phyloP scores from a whole-genome alignment of 2,888 invertebrate genomes.

The Eristalis pertinax region DNA sequence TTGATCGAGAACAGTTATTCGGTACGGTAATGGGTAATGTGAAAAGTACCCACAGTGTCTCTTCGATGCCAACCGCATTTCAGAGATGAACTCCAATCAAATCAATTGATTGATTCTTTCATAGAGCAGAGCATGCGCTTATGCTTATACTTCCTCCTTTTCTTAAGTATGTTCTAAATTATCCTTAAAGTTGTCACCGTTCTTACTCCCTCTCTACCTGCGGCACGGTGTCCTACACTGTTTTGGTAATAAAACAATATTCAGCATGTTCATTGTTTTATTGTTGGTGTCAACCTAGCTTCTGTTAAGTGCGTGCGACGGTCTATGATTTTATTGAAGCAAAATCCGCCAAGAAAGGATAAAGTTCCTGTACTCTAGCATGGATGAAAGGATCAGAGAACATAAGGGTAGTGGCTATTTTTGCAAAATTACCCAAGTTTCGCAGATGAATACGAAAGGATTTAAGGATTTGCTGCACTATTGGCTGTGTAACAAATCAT shows the following conservation, averaged over 20 bases:
- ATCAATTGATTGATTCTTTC: background rate
- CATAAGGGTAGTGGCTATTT: slow-evolving; percentile 64
- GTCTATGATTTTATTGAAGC: slow-evolving; percentile 27
- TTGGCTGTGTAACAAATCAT: slow-evolving; percentile 59
- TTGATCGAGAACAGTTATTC: slow-evolving; percentile 53
- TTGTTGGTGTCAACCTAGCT: slow-evolving; percentile 39
- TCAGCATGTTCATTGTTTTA: slow-evolving; percentile 52
- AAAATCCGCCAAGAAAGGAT: slow-evolving; percentile 3
- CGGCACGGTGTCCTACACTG: slow-evolving; percentile 13
- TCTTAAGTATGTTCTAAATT: slow-evolving; percentile 38
- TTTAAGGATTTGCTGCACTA: slow-evolving; percentile 47
- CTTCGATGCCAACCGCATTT: no score
- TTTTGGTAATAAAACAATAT: slow-evolving; percentile 33
- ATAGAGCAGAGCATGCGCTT: background rate
- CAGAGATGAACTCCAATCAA: no score
- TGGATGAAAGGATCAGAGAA: slow-evolving; percentile 17
- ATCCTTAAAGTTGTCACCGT: background rate
- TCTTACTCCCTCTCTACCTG: slow-evolving; percentile 23
- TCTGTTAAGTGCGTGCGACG: slow-evolving; percentile 52
- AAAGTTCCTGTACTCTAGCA: slow-evolving; percentile 12
- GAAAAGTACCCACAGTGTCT: background rate
- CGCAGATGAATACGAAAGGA: slow-evolving; percentile 67
- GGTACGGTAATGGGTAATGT: no score
- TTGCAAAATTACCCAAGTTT: slow-evolving; percentile 66
- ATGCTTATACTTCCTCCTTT: slow-evolving; percentile 35